phyloP scores from a whole-genome alignment of 2,888 invertebrate species.

The Ornithoptera priamus region DNA sequence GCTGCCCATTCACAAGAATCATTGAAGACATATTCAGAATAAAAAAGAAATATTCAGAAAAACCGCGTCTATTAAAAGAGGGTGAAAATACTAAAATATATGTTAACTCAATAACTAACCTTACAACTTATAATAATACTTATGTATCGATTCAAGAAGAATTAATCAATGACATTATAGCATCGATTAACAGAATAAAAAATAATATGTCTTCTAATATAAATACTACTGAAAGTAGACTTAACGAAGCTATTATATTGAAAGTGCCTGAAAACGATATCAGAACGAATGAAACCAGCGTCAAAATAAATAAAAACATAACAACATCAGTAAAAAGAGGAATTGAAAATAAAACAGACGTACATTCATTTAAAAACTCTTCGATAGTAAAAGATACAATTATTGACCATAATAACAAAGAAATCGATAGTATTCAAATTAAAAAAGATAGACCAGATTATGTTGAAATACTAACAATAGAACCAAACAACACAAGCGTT shows the following conservation, averaged over 20 bases:
- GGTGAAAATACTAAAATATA: conserved; percentile 80
- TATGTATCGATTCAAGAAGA: conserved; percentile 58
- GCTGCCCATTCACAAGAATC: conserved; percentile 67
- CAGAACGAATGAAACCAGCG: conserved; percentile 12
- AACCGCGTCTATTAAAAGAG: conserved; percentile 44
- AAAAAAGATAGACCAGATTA: conserved; percentile 55
- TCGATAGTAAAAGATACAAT: conserved; percentile 29
- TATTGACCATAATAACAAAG: conserved; percentile 5
- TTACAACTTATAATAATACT: conserved; percentile 46
- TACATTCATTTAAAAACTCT: conserved; percentile 34
- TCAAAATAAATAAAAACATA: conserved; percentile 33
- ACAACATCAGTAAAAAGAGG: conserved; percentile 58
- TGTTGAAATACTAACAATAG: conserved; percentile 67
- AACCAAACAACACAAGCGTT: conserved; percentile 59
- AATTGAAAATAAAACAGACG: conserved; percentile 59
- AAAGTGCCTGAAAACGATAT: conserved; percentile 37
- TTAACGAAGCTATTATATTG: conserved; percentile 69
- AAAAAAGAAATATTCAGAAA: conserved; percentile 51
- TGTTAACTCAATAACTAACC: conserved; percentile 78
- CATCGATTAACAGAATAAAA: conserved; percentile 70
- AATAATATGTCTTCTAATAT: conserved; percentile 54
- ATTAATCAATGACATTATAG: conserved; percentile 66
- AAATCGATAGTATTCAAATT: conserved; percentile 31
- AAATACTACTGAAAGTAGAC: conserved; percentile 44
- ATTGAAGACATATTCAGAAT: conserved; percentile 71